phyloP scores from a whole-genome alignment of 1,140 invertebrate species.

The Drosophila pseudoananassae region DNA sequence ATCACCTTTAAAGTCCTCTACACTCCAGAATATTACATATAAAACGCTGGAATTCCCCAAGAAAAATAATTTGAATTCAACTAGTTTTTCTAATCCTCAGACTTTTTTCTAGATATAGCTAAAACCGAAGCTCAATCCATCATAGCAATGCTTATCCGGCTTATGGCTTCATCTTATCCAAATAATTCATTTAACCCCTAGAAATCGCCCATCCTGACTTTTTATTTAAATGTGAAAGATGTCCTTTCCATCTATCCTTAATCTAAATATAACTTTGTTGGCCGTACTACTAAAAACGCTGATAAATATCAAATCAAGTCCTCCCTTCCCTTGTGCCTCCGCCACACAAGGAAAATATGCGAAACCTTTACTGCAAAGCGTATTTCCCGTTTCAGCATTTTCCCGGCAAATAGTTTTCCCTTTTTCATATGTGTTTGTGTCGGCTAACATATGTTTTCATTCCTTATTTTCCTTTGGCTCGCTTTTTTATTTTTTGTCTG shows the following conservation, averaged over 20 bases:
- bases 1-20: too few relatives aligned
- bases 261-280: slow-evolving; percentile 35
- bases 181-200: slow-evolving; percentile 4
- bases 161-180: slow-evolving; percentile 32
- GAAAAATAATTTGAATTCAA: too few relatives aligned
- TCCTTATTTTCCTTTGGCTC: slow-evolving; percentile 40
- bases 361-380: slow-evolving; percentile 49
- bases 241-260: background rate
- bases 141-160: slow-evolving; percentile 12
- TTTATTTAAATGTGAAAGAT: slow-evolving; percentile 27
- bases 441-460: slow-evolving; percentile 49
- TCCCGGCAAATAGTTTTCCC: slow-evolving; percentile 30
- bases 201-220: slow-evolving; percentile 4
- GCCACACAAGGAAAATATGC: slow-evolving; percentile 26
- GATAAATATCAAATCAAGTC: slow-evolving; percentile 51
- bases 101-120: too few relatives aligned
- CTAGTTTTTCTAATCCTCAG: too few relatives aligned
- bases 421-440: slow-evolving; percentile 34
- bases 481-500: slow-evolving; percentile 42
- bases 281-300: slow-evolving; percentile 33
- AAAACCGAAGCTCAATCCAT: slow-evolving; percentile 12
- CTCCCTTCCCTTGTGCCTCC: background rate
- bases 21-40: too few relatives aligned
- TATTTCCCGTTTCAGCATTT: slow-evolving; percentile 47
- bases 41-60: too few relatives aligned